phyloP scores from a whole-genome alignment of 1,140 invertebrate genomes.

The Sinonovacula constricta region DNA sequence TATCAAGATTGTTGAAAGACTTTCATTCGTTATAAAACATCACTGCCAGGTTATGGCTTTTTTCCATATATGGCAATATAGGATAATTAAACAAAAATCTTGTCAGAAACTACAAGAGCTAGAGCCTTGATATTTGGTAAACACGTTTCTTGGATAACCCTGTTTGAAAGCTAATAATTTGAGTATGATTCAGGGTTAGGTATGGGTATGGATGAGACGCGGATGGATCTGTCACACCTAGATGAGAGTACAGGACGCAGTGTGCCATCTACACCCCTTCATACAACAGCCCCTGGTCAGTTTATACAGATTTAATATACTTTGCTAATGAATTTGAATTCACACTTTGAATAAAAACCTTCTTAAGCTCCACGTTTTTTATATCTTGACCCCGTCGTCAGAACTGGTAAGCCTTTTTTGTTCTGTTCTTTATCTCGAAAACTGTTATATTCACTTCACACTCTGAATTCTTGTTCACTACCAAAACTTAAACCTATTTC shows the following conservation, averaged over 20 bases:
- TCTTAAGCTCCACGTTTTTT: background rate
- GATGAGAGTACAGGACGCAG: slow-evolving; percentile 84
- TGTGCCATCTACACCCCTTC: slow-evolving; percentile 85
- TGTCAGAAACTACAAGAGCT: no score
- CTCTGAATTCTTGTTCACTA: background rate
- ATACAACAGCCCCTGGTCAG: slow-evolving; percentile 56
- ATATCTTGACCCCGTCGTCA: background rate
- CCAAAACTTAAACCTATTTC: no score
- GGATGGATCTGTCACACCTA: slow-evolving; percentile 86
- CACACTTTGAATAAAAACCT: background rate
- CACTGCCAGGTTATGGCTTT: no score
- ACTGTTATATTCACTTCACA: background rate
- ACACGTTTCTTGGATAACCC: no score
- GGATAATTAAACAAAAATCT: no score
- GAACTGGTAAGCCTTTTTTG: background rate
- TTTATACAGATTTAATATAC: background rate
- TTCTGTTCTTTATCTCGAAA: background rate
- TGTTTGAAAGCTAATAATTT: no score
- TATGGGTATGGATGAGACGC: slow-evolving; percentile 86
- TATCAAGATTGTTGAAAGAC: no score
- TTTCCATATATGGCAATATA: no score
- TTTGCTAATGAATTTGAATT: background rate
- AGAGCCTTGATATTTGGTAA: no score
- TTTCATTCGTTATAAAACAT: no score
- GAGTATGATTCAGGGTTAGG: slow-evolving; percentile 10